Evolutionary conservation across 2,888 invertebrate genomes (phyloP), one percentile per base, ranked within the genome.

Genomic region (Idaea dimidiata): DNA sequence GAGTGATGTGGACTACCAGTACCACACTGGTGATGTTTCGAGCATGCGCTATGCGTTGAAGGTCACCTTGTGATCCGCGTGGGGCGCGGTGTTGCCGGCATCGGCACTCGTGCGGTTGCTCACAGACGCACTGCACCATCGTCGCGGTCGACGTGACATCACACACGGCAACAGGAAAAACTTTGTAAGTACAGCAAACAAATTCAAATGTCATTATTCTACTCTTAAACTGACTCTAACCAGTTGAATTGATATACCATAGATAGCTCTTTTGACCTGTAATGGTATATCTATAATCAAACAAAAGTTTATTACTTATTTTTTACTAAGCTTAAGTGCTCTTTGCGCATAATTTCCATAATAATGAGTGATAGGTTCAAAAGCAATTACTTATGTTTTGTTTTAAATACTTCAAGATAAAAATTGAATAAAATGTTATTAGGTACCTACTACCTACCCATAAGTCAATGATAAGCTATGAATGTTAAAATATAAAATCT

Each of bases 1-100:
- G 24, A n/a, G n/a, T n/a, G n/a, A n/a, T n/a, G n/a, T n/a, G n/a
- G n/a, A n/a, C n/a, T n/a, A n/a, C n/a, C n/a, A n/a, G n/a, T n/a
- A n/a, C n/a, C n/a, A n/a, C n/a, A n/a, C n/a, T 18, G 59, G 61
- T 65, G 73, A 75, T 72, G 70, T 80, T 82, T 81, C 73, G 86
- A 77, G 81, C 89, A 88, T 91, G 90, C 90, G 89, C 88, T 75
- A 75, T 83, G 76, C 73, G 75, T 74, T 84, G 84, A 89, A 90
- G 90, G 91, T 91, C 87, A 91, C 90, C 90, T 90, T 89, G 85
- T 62, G 60, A 65, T 63, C 63, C 70, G 72, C 64, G 64, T 67
- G 57, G 61, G 53, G 16, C 55, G 62, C 54, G 63, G 63, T 60
- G 64, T 65, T 67, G 59, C 59, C 68, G 66, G 62, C 60, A 54